phyloP scores from a whole-genome alignment of 1,140 invertebrate species.

The Sycobia sp. region DNA sequence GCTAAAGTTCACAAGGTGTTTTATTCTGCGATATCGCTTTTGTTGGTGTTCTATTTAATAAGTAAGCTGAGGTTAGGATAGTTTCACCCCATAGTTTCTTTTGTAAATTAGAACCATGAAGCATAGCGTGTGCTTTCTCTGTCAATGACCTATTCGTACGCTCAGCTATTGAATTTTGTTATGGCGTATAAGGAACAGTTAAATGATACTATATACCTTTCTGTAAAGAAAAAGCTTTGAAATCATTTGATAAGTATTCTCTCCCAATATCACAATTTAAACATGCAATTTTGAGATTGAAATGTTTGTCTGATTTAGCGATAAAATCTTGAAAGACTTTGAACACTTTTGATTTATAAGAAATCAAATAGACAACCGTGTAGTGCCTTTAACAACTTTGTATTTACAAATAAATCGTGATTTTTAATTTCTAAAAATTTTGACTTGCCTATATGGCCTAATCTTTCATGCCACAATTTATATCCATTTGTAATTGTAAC shows the following conservation, averaged over 20 bases:
- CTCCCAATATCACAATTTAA: conserved; percentile 50
- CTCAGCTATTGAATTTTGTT: no score
- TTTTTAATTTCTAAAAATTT: background rate
- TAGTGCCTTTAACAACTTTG: conserved; percentile 22
- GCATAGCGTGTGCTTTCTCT: conserved; percentile 45
- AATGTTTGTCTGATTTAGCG: conserved; percentile 47
- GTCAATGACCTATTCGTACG: conserved; percentile 50
- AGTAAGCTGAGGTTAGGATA: conserved; percentile 39
- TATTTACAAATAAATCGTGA: no score
- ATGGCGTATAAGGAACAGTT: no score
- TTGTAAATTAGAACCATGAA: no score
- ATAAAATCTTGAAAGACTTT: conserved; percentile 47
- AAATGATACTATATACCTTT: conserved; percentile 49
- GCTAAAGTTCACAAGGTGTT: conserved; percentile 50
- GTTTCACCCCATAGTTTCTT: conserved; percentile 17
- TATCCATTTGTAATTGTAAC: background rate
- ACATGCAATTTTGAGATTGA: conserved; percentile 40
- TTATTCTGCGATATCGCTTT: conserved; percentile 40
- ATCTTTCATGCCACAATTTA: conserved; percentile 4
- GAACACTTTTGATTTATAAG: conserved; percentile 46
- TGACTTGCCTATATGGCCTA: no score
- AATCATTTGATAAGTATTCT: conserved; percentile 46
- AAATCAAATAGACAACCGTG: conserved; percentile 47
- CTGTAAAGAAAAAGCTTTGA: conserved; percentile 39
- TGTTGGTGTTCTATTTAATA: conserved; percentile 54